Percentiles rank a stretch among this genome's conserved stretches.
phyloP scores from a whole-genome alignment of 2,888 invertebrate genomes.

The Magallana nippona region DNA sequence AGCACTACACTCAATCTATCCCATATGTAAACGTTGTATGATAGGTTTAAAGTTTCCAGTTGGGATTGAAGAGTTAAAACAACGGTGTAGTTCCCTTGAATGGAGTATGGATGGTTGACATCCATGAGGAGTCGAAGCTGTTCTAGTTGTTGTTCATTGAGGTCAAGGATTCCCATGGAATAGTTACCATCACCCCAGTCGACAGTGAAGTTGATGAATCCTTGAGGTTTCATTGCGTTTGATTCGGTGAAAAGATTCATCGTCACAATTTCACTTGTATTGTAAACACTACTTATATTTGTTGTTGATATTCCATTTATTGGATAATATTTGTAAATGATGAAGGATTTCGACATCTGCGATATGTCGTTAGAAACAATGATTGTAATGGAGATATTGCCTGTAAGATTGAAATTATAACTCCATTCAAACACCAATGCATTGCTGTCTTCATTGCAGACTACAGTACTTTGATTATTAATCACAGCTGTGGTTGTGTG shows the following conservation, averaged over 20 bases:
- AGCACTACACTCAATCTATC: not conserved
- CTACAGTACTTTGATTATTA: not conserved
- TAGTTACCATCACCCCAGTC: not conserved
- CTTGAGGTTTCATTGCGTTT: not conserved
- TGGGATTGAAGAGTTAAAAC: not conserved
- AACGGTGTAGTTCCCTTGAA: conserved; percentile 37
- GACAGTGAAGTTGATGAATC: conserved; percentile 15
- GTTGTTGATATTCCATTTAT: conserved; percentile 4
- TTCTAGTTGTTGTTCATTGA: not conserved
- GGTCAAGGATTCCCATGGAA: not conserved
- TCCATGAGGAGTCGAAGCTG: too few relatives aligned
- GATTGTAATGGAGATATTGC: not conserved
- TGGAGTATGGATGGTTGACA: not conserved
- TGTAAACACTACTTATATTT: not conserved
- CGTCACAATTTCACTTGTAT: not conserved
- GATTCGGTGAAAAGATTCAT: not conserved
- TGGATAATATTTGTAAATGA: not conserved
- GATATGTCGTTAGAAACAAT: not conserved
- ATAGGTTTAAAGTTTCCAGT: not conserved
- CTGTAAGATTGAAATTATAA: not conserved
- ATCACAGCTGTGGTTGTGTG: not conserved
- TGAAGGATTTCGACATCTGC: not conserved
- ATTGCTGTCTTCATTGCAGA: not conserved
- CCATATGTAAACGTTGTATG: conserved; percentile 19
- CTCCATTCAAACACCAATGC: not conserved